phyloP scores from a whole-genome alignment of 2,113 vertebrate species.

The Leiothrix lutea region DNA sequence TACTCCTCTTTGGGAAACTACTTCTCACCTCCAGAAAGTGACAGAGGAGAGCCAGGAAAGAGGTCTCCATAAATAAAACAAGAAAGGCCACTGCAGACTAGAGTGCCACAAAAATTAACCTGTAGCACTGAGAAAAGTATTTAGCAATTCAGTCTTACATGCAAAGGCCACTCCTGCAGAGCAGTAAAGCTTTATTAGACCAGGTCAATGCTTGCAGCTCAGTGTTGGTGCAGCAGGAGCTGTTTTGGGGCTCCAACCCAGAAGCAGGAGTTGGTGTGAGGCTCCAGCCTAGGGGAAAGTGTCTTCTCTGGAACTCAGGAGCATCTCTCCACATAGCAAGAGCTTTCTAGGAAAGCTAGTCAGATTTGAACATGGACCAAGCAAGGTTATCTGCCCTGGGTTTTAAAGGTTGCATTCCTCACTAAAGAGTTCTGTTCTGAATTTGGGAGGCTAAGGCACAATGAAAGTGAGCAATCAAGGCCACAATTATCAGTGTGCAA shows the following conservation, averaged over 20 bases:
- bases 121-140: background rate
- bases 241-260: background rate
- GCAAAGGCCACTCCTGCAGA: background rate
- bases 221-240: background rate
- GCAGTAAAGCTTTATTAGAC: background rate
- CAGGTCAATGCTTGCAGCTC: background rate
- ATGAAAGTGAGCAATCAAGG: background rate
- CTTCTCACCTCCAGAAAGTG: background rate
- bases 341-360: background rate
- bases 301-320: background rate
- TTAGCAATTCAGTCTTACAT: background rate
- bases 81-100: background rate
- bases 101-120: background rate
- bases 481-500: background rate
- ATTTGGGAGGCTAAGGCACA: constrained; percentile 23
- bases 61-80: background rate
- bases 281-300: background rate
- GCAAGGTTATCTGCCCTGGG: background rate
- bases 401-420: background rate
- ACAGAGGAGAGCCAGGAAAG: background rate
- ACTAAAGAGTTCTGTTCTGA: background rate
- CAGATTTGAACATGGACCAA: background rate
- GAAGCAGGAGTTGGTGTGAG: background rate
- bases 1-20: background rate
- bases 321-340: background rate